Conservation (phyloP, 2,888 invertebrate species). For the Caenorhabditis parvicauda region DNA sequence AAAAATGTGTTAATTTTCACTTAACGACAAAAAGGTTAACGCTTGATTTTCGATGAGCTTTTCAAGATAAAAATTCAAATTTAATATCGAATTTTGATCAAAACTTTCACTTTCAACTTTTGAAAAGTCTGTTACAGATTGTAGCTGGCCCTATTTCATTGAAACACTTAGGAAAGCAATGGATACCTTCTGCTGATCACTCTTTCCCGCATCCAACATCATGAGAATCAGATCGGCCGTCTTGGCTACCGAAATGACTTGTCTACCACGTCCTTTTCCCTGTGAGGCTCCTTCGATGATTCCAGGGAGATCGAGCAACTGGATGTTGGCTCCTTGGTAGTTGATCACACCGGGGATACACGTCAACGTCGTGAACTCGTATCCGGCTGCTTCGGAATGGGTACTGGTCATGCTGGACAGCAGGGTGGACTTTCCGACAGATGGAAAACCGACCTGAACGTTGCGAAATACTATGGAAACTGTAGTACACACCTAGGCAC, state of each 20-base stretch:
- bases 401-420: slow-evolving; percentile 91
- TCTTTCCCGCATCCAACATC: slow-evolving; percentile 99
- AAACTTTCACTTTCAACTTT: too few relatives aligned
- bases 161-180: too few relatives aligned
- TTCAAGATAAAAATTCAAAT: background rate
- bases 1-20: too few relatives aligned
- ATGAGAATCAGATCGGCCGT: slow-evolving; percentile 96
- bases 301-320: slow-evolving; percentile 94
- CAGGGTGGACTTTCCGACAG: slow-evolving; percentile 95
- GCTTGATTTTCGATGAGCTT: background rate
- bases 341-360: slow-evolving; percentile 95
- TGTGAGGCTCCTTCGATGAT: slow-evolving; percentile 99
- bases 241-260: slow-evolving; percentile 96
- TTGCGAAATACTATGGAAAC: background rate
- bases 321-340: slow-evolving; percentile 90
- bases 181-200: slow-evolving; percentile 81
- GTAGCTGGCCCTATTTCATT: too few relatives aligned
- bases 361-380: slow-evolving; percentile 97
- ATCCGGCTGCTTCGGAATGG: slow-evolving; percentile 86
- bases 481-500: too few relatives aligned
- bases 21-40: too few relatives aligned
- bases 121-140: too few relatives aligned
- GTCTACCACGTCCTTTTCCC: slow-evolving; percentile 65
- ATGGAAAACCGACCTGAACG: slow-evolving; percentile 93
- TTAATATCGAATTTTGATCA: too few relatives aligned